Evolutionary conservation across 2,797 vertebrate genomes (phyloP).

Genomic region (Etheostoma nigrum): DNA sequence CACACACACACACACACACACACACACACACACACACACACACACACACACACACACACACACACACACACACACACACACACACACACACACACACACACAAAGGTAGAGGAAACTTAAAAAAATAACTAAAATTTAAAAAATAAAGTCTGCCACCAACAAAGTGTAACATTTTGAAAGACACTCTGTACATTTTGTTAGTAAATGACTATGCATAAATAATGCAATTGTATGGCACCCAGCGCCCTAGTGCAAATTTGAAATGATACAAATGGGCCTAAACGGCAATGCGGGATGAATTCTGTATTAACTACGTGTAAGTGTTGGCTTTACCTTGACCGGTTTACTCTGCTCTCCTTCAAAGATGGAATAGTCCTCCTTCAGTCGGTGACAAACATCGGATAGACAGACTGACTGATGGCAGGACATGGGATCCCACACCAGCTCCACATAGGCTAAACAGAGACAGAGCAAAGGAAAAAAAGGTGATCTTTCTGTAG

Average conservation of each 20-base stretch:
- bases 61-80: too few relatives aligned
- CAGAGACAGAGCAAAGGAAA: constrained; percentile 5
- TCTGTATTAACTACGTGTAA: background rate
- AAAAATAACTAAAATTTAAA: too few relatives aligned
- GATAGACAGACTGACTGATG: constrained; percentile 88
- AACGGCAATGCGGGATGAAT: background rate
- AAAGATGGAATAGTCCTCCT: constrained; percentile 85
- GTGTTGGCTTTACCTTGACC: constrained; percentile 84
- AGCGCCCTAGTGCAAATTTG: background rate
- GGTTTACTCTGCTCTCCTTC: constrained; percentile 85
- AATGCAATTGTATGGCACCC: too few relatives aligned
- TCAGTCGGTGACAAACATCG: constrained; percentile 84
- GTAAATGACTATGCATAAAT: too few relatives aligned
- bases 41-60: too few relatives aligned
- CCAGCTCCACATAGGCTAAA: constrained; percentile 87
- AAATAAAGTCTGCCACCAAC: too few relatives aligned
- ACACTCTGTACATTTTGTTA: too few relatives aligned
- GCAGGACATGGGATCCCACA: constrained; percentile 93
- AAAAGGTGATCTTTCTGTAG: constrained; percentile 5
- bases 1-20: too few relatives aligned
- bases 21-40: too few relatives aligned
- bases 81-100: too few relatives aligned
- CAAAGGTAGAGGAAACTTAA: too few relatives aligned
- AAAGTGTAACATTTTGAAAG: too few relatives aligned
- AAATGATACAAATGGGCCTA: background rate